Conservation (phyloP, 2,888 invertebrate species). For the Pyrrhosoma nymphula region DNA sequence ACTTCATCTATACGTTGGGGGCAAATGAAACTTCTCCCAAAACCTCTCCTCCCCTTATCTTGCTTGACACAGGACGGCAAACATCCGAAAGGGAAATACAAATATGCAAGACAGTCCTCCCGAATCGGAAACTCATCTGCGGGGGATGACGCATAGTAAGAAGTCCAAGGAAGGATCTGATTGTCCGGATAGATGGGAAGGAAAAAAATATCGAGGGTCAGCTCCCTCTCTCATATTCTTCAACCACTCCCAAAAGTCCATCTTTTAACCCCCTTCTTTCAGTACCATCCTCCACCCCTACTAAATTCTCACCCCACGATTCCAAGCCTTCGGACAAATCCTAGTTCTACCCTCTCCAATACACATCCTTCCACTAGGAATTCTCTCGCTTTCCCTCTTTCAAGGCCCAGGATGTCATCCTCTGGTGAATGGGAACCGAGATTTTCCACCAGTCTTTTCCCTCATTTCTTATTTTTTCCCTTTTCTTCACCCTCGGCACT, state of each 20-base stretch:
- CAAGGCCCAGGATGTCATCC: not conserved
- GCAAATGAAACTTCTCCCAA: too few species aligned
- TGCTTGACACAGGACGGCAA: not conserved
- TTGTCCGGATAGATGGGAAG: not conserved
- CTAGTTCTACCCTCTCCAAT: not conserved
- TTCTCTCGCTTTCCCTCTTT: not conserved
- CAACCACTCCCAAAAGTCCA: not conserved
- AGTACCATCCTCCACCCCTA: not conserved
- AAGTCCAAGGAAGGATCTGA: not conserved
- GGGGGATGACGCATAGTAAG: not conserved
- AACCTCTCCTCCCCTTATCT: too few species aligned
- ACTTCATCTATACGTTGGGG: too few species aligned
- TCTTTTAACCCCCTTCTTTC: not conserved
- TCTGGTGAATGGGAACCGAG: slow-evolving; percentile 3
- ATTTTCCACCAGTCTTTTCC: not conserved
- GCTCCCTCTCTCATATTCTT: not conserved
- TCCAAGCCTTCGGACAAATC: not conserved
- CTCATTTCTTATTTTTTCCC: not conserved
- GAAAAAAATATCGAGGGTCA: not conserved
- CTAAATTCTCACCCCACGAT: not conserved
- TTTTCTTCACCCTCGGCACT: not conserved
- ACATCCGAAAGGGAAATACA: not conserved
- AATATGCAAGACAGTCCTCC: not conserved
- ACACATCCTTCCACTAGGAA: not conserved
- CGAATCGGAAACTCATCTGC: not conserved